Evolutionary conservation across 1,140 invertebrate species (phyloP).

Genomic region (Stegodyphus mimosarum): DNA sequence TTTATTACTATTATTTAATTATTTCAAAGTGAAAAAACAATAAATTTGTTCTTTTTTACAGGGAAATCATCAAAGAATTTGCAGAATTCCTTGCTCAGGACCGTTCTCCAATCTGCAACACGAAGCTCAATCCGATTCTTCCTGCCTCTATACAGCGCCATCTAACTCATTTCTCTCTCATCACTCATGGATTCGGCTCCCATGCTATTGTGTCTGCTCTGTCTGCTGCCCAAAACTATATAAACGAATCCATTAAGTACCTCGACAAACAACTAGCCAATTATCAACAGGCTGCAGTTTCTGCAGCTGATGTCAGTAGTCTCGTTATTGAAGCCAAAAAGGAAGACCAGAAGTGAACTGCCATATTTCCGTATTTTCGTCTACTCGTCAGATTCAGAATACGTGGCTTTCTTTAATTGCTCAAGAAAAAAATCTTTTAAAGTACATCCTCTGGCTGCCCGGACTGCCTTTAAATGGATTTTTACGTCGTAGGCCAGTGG

Average conservation of each 20-base stretch:
- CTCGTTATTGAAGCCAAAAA: conserved; percentile 41
- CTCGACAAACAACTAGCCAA: conserved; percentile 81
- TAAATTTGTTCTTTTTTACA: conserved; percentile 65
- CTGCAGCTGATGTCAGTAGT: conserved; percentile 3
- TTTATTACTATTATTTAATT: no score
- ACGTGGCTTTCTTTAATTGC: neutral
- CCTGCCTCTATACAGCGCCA: conserved; percentile 96
- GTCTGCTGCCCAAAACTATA: conserved; percentile 95
- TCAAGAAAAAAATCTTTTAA: neutral
- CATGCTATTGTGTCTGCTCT: conserved; percentile 97
- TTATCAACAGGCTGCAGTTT: conserved; percentile 23
- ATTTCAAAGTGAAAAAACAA: no score
- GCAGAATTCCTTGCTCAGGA: conserved; percentile 98
- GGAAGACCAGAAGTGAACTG: conserved; percentile 45
- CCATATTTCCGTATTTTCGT: no score
- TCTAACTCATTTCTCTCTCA: conserved; percentile 96
- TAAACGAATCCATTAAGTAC: conserved; percentile 95
- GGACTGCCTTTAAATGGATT: neutral
- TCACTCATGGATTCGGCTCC: conserved; percentile 97
- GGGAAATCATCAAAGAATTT: conserved; percentile 96
- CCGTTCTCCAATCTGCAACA: conserved; percentile 95
- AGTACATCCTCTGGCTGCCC: neutral
- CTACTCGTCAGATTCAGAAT: neutral
- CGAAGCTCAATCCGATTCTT: conserved; percentile 90
- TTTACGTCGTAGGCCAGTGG: neutral